Evolutionary conservation across 2,888 invertebrate genomes (phyloP).

Genomic region (Prenolepis imparis): DNA sequence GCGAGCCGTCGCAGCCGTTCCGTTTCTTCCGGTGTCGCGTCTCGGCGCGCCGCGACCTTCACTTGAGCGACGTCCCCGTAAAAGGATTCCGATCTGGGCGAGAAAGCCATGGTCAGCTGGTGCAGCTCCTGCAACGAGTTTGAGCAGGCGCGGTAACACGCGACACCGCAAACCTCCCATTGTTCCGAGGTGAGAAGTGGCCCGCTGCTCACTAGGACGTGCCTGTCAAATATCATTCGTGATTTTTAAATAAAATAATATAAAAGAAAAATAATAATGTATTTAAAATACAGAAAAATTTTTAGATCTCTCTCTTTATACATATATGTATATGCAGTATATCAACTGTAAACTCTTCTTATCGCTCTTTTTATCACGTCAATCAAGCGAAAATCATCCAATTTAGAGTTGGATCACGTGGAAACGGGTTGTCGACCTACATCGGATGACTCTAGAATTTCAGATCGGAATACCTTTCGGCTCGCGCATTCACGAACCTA

Average conservation of each 20-base stretch:
- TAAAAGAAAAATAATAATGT: not conserved
- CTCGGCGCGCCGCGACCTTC: conserved; percentile 96
- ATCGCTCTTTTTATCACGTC: not conserved
- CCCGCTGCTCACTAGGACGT: conserved; percentile 94
- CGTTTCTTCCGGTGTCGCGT: conserved; percentile 94
- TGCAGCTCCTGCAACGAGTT: conserved; percentile 95
- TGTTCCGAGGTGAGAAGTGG: conserved; percentile 93
- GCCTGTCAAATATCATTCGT: conserved; percentile 86
- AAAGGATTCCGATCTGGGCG: conserved; percentile 96
- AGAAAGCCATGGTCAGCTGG: conserved; percentile 96
- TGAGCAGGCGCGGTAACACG: conserved; percentile 93
- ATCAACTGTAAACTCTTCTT: too few relatives aligned
- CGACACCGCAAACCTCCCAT: conserved; percentile 95
- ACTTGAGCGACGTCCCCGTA: conserved; percentile 97
- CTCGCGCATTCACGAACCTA: conserved; percentile 75
- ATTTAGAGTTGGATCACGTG: conserved; percentile 5
- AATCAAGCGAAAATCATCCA: conserved; percentile 18
- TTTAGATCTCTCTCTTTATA: not conserved
- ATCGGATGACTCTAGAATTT: conserved; percentile 71
- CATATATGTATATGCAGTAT: too few relatives aligned
- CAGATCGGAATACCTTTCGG: conserved; percentile 73
- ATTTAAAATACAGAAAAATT: not conserved
- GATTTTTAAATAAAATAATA: not conserved
- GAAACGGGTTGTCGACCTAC: conserved; percentile 46
- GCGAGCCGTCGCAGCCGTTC: conserved; percentile 95